phyloP scores from a whole-genome alignment of 2,113 vertebrate genomes.

The Hymenochirus boettgeri region DNA sequence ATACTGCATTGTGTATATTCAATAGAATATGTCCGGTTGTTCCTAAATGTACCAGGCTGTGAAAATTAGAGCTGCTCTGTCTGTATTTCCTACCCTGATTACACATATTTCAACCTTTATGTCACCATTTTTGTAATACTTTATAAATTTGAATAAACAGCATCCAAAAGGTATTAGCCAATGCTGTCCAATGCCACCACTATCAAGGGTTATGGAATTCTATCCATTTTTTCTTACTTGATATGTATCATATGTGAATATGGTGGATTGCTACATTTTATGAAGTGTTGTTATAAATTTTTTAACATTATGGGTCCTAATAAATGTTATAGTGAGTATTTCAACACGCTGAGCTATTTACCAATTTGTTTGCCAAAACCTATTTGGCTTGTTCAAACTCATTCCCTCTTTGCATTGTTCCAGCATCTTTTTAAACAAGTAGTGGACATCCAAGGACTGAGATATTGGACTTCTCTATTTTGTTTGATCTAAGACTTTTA shows the following conservation, averaged over 20 bases:
- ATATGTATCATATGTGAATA: constrained; percentile 40
- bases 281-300: constrained; percentile 44
- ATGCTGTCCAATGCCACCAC: background rate
- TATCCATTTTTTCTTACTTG: constrained; percentile 1
- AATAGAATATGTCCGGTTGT: too few species aligned
- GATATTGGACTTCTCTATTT: constrained; percentile 1
- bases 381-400: constrained; percentile 47
- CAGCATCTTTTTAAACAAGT: constrained; percentile 29
- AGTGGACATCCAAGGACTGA: constrained; percentile 21
- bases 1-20: too few species aligned
- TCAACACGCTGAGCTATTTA: constrained; percentile 41
- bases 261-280: constrained; percentile 46
- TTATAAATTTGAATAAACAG: too few species aligned
- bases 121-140: too few species aligned
- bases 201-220: background rate
- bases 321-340: constrained; percentile 44
- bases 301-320: constrained; percentile 39
- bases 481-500: constrained; percentile 4
- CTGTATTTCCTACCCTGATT: too few species aligned
- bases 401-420: constrained; percentile 27
- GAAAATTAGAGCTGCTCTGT: too few species aligned
- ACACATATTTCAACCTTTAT: too few species aligned
- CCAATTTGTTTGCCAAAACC: constrained; percentile 46
- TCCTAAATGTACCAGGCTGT: too few species aligned
- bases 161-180: too few species aligned